These are phyloP conservation scores for Scaptomyza graminum DNA, from an alignment of 1,140 invertebrate species.

Conservation along the genomic window DNA sequence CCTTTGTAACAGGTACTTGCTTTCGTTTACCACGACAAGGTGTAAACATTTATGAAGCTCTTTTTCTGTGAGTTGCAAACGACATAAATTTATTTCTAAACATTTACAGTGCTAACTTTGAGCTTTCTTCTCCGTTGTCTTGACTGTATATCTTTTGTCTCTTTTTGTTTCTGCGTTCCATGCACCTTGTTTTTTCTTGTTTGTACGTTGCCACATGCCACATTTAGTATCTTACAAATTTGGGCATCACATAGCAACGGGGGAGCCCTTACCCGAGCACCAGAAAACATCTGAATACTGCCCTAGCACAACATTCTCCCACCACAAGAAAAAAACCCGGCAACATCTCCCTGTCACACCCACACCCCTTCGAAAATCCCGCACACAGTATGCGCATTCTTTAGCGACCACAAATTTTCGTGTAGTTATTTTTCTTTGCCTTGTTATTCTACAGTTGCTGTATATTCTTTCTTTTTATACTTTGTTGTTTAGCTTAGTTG, in stretches of 20 bases:
- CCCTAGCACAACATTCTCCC: neutral
- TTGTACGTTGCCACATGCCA: conserved; percentile 57
- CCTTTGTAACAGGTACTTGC: conserved; percentile 21
- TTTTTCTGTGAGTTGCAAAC: conserved; percentile 58
- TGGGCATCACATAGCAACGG: conserved; percentile 50
- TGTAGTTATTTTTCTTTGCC: conserved; percentile 75
- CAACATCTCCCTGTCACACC: neutral
- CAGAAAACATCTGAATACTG: neutral
- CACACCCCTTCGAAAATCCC: neutral
- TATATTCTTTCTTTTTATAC: neutral
- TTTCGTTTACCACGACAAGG: conserved; percentile 55
- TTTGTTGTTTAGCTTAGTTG: conserved; percentile 53
- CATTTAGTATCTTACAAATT: conserved; percentile 77
- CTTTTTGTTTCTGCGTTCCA: conserved; percentile 18
- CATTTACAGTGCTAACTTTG: conserved; percentile 66
- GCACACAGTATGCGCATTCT: conserved; percentile 50
- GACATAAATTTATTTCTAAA: conserved; percentile 79
- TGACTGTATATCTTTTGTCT: conserved; percentile 14
- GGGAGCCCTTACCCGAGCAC: conserved; percentile 33
- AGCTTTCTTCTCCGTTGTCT: conserved; percentile 2
- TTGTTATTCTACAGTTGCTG: conserved; percentile 10
- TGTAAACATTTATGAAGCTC: conserved; percentile 77
- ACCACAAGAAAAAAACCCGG: neutral
- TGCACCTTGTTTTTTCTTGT: conserved; percentile 21
- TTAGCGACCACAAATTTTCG: conserved; percentile 76